Conservation (phyloP, 2,797 vertebrate species). For the Australoheros facetus region DNA sequence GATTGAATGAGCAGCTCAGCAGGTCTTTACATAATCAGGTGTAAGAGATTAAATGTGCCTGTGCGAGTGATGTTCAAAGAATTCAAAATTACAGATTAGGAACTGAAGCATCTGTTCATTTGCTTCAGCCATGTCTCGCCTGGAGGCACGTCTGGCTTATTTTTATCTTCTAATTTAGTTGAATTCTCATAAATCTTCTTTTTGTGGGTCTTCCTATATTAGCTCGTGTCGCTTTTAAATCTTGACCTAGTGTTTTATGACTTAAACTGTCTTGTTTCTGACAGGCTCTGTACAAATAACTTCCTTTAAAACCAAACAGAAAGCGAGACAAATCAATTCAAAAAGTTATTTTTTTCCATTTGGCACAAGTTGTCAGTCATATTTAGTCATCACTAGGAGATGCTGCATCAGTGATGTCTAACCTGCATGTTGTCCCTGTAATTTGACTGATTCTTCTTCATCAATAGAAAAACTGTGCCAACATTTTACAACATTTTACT, state of each 20-base stretch:
- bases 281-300: neutral
- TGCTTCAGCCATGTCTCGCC: neutral
- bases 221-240: neutral
- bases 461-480: neutral
- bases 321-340: neutral
- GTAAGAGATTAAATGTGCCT: neutral
- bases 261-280: neutral
- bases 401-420: too few species aligned
- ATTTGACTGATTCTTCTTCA: neutral
- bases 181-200: neutral
- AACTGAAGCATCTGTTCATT: neutral
- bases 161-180: neutral
- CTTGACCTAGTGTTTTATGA: accelerated
- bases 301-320: neutral
- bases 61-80: neutral
- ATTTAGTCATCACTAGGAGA: neutral
- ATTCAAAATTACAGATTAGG: neutral
- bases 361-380: neutral
- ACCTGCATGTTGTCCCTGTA: too few species aligned
- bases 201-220: neutral
- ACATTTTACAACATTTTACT: neutral
- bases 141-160: neutral
- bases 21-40: neutral
- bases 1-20: neutral
- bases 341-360: neutral